These are phyloP conservation scores for Heliothis virescens DNA, from an alignment of 1,140 invertebrate genomes.

Conservation along the genomic window DNA sequence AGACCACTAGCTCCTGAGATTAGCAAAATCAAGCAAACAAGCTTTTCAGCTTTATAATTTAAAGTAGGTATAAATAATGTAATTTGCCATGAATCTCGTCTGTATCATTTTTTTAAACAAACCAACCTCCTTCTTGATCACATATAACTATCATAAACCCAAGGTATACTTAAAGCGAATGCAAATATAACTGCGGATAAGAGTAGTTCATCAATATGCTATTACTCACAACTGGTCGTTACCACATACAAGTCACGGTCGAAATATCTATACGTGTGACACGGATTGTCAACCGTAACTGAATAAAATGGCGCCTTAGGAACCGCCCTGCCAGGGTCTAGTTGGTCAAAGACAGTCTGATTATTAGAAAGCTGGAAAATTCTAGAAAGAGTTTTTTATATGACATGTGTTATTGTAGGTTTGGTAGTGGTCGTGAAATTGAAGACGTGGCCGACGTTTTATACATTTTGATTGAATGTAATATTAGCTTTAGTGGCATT, in stretches of 20 bases:
- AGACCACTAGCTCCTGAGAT: too few relatives aligned
- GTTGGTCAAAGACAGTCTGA: slow-evolving; percentile 1
- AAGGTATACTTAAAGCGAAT: neutral
- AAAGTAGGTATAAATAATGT: too few relatives aligned
- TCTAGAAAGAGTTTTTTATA: neutral
- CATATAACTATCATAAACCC: too few relatives aligned
- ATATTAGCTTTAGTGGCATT: too few relatives aligned
- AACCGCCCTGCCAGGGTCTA: slow-evolving; percentile 15
- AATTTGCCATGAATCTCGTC: too few relatives aligned
- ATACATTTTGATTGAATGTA: neutral
- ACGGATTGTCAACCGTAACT: neutral
- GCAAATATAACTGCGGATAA: slow-evolving; percentile 7
- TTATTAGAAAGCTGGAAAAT: slow-evolving; percentile 8
- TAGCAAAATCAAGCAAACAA: too few relatives aligned
- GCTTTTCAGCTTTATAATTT: too few relatives aligned
- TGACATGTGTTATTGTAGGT: too few relatives aligned
- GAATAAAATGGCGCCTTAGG: neutral
- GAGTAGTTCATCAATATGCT: neutral
- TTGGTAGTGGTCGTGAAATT: too few relatives aligned
- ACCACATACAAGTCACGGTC: slow-evolving; percentile 3
- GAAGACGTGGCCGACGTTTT: neutral
- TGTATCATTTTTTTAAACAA: too few relatives aligned
- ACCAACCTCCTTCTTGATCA: too few relatives aligned
- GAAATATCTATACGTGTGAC: slow-evolving; percentile 1
- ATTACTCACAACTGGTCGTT: neutral